Percentiles rank a stretch among this genome's conserved stretches.
These are phyloP conservation scores for Papilio helenus DNA, from an alignment of 1,140 invertebrate genomes.

Conservation along the genomic window DNA sequence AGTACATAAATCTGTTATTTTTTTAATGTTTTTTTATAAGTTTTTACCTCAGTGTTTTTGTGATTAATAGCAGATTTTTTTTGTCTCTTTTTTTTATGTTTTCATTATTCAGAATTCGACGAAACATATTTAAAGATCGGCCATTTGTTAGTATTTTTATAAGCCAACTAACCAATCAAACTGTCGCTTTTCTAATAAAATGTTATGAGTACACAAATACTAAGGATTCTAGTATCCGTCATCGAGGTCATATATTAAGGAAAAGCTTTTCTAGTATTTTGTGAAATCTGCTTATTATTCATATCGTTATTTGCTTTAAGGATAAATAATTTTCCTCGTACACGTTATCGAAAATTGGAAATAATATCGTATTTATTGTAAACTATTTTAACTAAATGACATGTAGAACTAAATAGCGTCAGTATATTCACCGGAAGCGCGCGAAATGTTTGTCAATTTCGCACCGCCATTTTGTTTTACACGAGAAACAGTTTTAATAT, in stretches of 20 bases:
- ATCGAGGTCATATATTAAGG: background rate
- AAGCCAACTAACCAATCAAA: background rate
- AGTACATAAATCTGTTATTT: no score
- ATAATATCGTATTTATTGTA: background rate
- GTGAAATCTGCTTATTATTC: background rate
- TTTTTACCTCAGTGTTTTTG: background rate
- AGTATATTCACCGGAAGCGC: constrained; percentile 26
- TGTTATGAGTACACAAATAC: background rate
- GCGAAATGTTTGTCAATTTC: constrained; percentile 45
- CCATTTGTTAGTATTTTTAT: constrained; percentile 29
- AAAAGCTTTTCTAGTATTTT: background rate
- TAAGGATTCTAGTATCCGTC: background rate
- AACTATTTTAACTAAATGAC: background rate
- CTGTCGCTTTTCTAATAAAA: background rate
- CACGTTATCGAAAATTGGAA: no score
- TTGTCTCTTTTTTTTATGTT: background rate
- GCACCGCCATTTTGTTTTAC: constrained; percentile 60
- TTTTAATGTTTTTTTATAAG: background rate
- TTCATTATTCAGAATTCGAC: background rate
- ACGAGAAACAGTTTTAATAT: constrained; percentile 61
- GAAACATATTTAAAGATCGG: background rate
- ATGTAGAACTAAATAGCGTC: background rate
- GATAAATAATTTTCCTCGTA: background rate
- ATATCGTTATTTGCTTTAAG: background rate
- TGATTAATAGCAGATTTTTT: background rate